These are phyloP conservation scores for Rhinoderma darwinii DNA, from an alignment of 2,113 vertebrate species.

Conservation along the genomic window DNA sequence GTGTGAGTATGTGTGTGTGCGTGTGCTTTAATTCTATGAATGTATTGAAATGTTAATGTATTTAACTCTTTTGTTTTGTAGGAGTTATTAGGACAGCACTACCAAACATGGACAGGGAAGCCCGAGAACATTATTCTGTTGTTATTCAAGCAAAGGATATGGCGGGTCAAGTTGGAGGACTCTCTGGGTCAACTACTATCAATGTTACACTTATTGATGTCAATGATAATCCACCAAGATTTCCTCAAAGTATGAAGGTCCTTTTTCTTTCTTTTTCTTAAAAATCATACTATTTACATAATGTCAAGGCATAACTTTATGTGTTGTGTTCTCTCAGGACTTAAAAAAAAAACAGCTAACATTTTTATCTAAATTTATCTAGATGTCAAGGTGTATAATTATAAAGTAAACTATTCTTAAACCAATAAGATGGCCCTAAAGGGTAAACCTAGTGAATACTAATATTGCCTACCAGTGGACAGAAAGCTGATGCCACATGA, in stretches of 20 bases:
- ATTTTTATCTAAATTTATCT: too few species aligned
- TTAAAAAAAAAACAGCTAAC: too few species aligned
- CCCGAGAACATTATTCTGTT: conserved; percentile 93
- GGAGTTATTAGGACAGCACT: conserved; percentile 97
- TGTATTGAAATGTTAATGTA: background rate
- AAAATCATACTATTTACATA: background rate
- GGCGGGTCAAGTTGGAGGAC: conserved; percentile 95
- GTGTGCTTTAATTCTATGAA: background rate
- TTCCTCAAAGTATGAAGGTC: conserved; percentile 58
- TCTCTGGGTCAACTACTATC: conserved; percentile 94
- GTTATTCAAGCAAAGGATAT: conserved; percentile 99
- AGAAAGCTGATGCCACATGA: too few species aligned
- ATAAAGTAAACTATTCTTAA: too few species aligned
- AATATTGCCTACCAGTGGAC: too few species aligned
- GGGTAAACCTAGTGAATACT: too few species aligned
- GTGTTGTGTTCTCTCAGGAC: too few species aligned
- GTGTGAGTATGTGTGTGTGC: too few species aligned
- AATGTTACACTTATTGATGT: conserved; percentile 96
- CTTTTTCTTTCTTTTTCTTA: conserved; percentile 28
- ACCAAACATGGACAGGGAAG: conserved; percentile 96
- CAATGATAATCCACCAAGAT: conserved; percentile 94
- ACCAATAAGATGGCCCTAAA: too few species aligned
- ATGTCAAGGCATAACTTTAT: background rate
- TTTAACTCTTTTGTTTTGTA: conserved; percentile 63
- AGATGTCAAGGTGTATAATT: too few species aligned